phyloP scores from a whole-genome alignment of 2,113 vertebrate genomes.

The Pionites leucogaster region DNA sequence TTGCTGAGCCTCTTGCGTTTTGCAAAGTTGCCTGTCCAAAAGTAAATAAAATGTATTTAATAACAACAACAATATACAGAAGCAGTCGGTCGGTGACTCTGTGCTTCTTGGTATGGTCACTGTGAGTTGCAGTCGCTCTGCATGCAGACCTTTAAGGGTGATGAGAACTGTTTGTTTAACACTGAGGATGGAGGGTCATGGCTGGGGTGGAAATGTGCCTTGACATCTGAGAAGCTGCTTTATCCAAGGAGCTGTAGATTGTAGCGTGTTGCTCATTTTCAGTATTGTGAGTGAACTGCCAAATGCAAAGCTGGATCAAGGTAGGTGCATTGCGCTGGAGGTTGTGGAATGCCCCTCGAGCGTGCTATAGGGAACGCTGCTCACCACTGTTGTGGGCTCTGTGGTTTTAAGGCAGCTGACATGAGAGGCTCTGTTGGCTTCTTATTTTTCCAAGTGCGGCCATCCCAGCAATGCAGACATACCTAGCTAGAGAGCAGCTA shows the following conservation, averaged over 20 bases:
- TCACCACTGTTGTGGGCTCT: background rate
- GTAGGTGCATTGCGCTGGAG: background rate
- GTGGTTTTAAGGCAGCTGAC: background rate
- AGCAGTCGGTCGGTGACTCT: background rate
- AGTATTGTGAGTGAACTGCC: background rate
- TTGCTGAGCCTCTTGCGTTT: background rate
- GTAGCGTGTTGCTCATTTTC: accelerated
- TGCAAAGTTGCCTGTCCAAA: background rate
- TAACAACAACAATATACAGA: background rate
- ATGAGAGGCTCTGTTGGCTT: background rate
- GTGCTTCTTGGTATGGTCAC: accelerated
- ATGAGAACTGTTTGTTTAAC: background rate
- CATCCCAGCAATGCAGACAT: background rate
- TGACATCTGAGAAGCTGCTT: background rate
- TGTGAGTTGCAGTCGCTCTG: background rate
- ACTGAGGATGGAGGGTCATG: accelerated
- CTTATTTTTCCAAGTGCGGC: background rate
- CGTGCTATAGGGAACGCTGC: background rate
- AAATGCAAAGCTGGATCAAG: background rate
- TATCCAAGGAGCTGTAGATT: background rate
- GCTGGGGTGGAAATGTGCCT: background rate
- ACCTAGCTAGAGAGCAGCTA: background rate
- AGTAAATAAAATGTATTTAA: background rate
- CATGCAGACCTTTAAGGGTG: background rate
- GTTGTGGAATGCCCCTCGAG: background rate